A percentile compares a stretch with the other conserved stretches of the same genome.
Conservation (phyloP, 2,113 vertebrate species). For the Equus quagga region DNA sequence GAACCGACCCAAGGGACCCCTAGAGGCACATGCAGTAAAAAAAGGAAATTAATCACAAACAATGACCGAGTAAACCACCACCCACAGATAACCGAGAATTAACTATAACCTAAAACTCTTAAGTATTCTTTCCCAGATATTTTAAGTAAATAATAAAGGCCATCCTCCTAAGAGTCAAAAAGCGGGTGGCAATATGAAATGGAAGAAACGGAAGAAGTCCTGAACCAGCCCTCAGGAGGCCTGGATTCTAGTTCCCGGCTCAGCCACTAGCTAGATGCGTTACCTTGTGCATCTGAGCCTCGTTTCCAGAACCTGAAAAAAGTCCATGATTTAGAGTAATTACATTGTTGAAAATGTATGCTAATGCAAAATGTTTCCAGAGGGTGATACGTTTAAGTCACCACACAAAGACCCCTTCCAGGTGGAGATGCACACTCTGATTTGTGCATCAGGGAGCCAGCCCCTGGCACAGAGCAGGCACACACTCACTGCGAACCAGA, state of each 20-base stretch:
- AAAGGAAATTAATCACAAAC: background rate
- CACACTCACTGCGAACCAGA: fast-evolving
- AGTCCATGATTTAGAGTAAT: background rate
- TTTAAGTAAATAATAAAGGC: background rate
- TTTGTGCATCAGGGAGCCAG: fast-evolving
- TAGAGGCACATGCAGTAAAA: background rate
- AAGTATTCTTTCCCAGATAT: background rate
- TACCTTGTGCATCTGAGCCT: background rate
- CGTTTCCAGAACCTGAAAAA: background rate
- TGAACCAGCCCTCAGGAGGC: background rate
- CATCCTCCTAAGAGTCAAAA: background rate
- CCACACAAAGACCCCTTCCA: background rate
- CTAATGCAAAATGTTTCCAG: background rate
- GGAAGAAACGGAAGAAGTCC: background rate
- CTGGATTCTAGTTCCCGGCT: background rate
- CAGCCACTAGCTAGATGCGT: background rate
- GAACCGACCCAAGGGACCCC: background rate
- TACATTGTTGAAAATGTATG: background rate
- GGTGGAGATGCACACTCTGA: background rate
- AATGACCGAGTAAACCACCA: background rate
- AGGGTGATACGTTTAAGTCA: background rate
- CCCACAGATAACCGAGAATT: background rate
- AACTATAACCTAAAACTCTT: background rate
- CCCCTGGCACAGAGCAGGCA: fast-evolving
- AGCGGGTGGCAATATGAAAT: background rate